Percentiles rank a stretch among this genome's conserved stretches.
Evolutionary conservation across 2,888 invertebrate species (phyloP).

Genomic region (Dryobota labecula): DNA sequence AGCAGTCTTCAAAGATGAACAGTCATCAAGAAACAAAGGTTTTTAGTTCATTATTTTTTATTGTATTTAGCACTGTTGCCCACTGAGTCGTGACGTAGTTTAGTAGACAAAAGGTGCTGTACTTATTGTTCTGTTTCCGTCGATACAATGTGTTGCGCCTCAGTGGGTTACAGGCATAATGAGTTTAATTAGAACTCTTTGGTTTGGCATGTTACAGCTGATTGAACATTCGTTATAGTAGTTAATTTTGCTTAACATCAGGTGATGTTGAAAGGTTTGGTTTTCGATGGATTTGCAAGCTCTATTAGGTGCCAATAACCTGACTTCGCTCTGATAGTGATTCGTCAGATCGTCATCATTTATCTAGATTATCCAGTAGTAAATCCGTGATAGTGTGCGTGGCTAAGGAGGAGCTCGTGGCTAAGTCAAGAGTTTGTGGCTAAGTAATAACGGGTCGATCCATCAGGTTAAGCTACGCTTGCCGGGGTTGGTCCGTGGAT

Average conservation of each 20-base stretch:
- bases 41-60: conserved; percentile 3
- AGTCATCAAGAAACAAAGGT: conserved; percentile 36
- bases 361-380: too few relatives aligned
- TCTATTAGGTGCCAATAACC: too few relatives aligned
- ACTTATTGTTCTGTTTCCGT: conserved; percentile 47
- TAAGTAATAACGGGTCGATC: too few relatives aligned
- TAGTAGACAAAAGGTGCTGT: conserved; percentile 39
- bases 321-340: too few relatives aligned
- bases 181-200: conserved; percentile 39
- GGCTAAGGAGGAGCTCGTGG: too few relatives aligned
- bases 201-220: conserved; percentile 34
- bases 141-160: conserved; percentile 43
- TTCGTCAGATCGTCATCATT: too few relatives aligned
- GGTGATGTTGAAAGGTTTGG: neutral
- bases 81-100: conserved; percentile 46
- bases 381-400: too few relatives aligned
- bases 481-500: too few relatives aligned
- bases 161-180: conserved; percentile 32
- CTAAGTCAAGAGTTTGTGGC: too few relatives aligned
- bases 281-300: too few relatives aligned
- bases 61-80: conserved; percentile 36
- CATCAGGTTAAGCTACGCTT: too few relatives aligned
- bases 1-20: conserved; percentile 21
- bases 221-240: conserved; percentile 5
- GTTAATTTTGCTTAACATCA: conserved; percentile 9